Percentiles rank a stretch among this genome's conserved stretches.
Evolutionary conservation across 1,140 invertebrate species (phyloP).

Genomic region (Ctenoplectra terminalis): DNA sequence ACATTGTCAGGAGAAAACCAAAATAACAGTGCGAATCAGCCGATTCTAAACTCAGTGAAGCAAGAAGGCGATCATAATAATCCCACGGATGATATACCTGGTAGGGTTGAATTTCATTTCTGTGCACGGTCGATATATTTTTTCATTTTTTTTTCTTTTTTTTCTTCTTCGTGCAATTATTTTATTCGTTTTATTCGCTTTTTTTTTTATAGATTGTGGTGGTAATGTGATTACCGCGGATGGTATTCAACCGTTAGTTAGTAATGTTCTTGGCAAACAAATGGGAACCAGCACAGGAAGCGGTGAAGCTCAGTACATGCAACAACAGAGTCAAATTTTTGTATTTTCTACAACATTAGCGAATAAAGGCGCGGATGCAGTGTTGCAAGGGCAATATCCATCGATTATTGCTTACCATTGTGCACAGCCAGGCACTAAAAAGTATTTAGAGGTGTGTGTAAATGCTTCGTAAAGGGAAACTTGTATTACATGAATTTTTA

Average conservation of each 20-base stretch:
- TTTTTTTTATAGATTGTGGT: conserved; percentile 71
- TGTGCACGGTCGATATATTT: not conserved
- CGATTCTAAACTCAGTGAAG: conserved; percentile 76
- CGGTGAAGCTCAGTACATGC: conserved; percentile 90
- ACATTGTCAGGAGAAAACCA: conserved; percentile 73
- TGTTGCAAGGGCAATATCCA: conserved; percentile 93
- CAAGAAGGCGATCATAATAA: conserved; percentile 76
- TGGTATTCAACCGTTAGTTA: conserved; percentile 88
- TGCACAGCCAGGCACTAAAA: conserved; percentile 96
- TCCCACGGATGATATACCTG: conserved; percentile 68
- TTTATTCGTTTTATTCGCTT: conserved; percentile 12
- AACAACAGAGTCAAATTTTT: conserved; percentile 99
- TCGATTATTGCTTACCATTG: conserved; percentile 98
- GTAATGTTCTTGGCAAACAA: conserved; percentile 91
- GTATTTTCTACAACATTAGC: conserved; percentile 97
- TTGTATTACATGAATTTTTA: conserved; percentile 25
- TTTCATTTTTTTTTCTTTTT: too few relatives aligned
- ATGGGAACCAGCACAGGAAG: conserved; percentile 89
- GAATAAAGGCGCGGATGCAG: conserved; percentile 96
- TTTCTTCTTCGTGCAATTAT: too few relatives aligned
- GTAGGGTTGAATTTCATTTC: conserved; percentile 30
- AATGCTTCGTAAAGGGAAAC: not conserved
- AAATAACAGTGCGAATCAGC: conserved; percentile 69
- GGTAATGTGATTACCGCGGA: conserved; percentile 81
- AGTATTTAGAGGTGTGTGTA: conserved; percentile 92